Evolutionary conservation across 92 coral and sea anemone genomes (phyloP).

Genomic region (Pocillopora grandis): DNA sequence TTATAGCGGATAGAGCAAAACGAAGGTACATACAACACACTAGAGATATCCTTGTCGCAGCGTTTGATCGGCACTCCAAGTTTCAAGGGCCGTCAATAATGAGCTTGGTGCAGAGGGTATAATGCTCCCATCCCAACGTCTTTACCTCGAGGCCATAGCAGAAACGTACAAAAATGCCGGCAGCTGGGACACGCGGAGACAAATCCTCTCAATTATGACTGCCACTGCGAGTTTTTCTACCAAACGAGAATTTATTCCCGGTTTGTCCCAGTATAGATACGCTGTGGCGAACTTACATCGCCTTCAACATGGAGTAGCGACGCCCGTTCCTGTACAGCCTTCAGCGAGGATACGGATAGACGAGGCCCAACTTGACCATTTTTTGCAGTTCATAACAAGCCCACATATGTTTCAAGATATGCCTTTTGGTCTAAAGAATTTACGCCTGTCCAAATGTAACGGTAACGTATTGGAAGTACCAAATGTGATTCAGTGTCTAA

Average conservation of each 20-base stretch:
- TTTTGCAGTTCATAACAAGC: too few species aligned
- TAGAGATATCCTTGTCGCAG: constrained; percentile 44
- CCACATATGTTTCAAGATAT: too few species aligned
- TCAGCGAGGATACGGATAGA: too few species aligned
- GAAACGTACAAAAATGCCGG: constrained; percentile 53
- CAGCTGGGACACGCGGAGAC: constrained; percentile 61
- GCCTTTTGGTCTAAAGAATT: constrained; percentile 30
- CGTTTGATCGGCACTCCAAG: constrained; percentile 41
- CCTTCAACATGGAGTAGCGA: too few species aligned
- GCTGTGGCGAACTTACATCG: too few species aligned
- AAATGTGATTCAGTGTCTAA: constrained; percentile 48
- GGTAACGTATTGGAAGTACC: constrained; percentile 60
- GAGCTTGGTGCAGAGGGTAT: constrained; percentile 47
- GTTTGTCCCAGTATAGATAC: too few species aligned
- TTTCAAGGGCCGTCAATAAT: constrained; percentile 29
- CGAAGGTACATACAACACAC: constrained; percentile 33
- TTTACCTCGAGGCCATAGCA: constrained; percentile 47
- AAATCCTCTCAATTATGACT: constrained; percentile 60
- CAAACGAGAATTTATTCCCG: constrained; percentile 46
- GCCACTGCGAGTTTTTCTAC: constrained; percentile 49
- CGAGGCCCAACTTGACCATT: too few species aligned
- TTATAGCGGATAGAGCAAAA: constrained; percentile 22
- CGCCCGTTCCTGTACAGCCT: too few species aligned
- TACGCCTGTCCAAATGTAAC: constrained; percentile 27
- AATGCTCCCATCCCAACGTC: constrained; percentile 36